Evolutionary conservation across 2,888 invertebrate species (phyloP), one percentile per base, ranked within the genome.

Genomic region (Chrysolina haemoptera): DNA sequence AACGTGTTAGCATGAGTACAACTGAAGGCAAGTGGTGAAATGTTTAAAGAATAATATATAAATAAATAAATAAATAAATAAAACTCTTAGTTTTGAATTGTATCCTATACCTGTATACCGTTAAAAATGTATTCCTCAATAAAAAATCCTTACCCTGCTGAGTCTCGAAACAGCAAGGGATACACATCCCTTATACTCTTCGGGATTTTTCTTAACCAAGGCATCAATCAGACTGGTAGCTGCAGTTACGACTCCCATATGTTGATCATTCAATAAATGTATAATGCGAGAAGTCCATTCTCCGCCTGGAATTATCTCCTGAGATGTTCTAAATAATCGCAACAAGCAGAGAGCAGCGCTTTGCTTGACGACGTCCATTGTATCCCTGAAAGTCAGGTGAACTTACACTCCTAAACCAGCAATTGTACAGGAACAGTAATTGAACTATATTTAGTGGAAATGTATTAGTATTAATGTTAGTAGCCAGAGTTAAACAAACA

Each of bases 271-370:
- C 80, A 99, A 90, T 79, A 99, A 91, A 89, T 99, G 99, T 82
- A 99, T 98, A 81, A 99, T 99, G 76, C 99, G 92, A 12, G 98
- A 98, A 14, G 99, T 98, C 98, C 98, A 99, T 89, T 99, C 99
- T 68, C 97, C 97, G 80, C 97, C 96, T 50, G 97, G 97, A 85
- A 99, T 97, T 62, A 98, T 95, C 87, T 99, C 99, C 74, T 97
- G 98, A 68, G 96, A 96, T 75, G 98, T 98, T 71, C 99, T 93
- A 87, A 99, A 95, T 68, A 99, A 90, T 83, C 98, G 93, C 77
- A 99, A 90, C 76, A 99, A 91, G 87, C 99, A 99, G 62, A 99
- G 91, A 68, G 99, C 99, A 79, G 99, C 99, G 82, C 98, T 98
- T 89, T 99, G 99, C 89, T 99, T 99, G 0, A 99, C 99, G 72